Percentiles rank a stretch among this genome's conserved stretches.
phyloP scores from a whole-genome alignment of 23 tunicate species.

The Diplosoma virens region DNA sequence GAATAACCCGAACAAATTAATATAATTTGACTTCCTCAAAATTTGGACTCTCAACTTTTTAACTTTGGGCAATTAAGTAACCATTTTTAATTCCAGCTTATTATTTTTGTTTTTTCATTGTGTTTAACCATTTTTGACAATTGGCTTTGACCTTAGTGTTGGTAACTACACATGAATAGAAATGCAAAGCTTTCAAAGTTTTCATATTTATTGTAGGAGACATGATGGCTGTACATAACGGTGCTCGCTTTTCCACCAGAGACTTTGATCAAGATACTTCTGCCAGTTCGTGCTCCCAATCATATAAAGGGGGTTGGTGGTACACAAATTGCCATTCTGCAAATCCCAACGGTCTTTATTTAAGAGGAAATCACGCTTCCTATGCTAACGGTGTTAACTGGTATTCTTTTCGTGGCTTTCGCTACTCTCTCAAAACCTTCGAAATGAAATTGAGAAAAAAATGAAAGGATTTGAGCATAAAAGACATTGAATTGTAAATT shows the following conservation, averaged over 20 bases:
- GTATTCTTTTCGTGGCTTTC: constrained; percentile 16
- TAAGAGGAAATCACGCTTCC: constrained; percentile 15
- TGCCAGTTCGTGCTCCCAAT: background rate
- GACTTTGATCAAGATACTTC: constrained; percentile 23
- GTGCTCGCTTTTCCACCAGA: background rate
- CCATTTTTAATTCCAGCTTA: too few species aligned
- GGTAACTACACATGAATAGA: too few species aligned
- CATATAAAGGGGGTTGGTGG: constrained; percentile 38
- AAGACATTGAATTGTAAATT: too few species aligned
- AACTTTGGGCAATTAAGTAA: too few species aligned
- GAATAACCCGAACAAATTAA: too few species aligned
- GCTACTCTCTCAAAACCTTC: constrained; percentile 30
- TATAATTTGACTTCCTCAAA: background rate
- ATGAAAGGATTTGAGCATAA: too few species aligned
- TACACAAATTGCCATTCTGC: constrained; percentile 21
- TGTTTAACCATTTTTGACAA: too few species aligned
- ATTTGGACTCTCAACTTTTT: too few species aligned
- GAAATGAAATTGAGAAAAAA: constrained; percentile 46
- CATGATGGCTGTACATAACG: background rate
- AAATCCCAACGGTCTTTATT: constrained; percentile 36
- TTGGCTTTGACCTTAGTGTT: too few species aligned
- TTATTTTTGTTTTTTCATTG: too few species aligned
- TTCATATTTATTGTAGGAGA: too few species aligned
- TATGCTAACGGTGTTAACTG: constrained; percentile 42
- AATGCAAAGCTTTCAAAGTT: too few species aligned